phyloP scores from a whole-genome alignment of 2,888 invertebrate genomes.

The Polietes domitor region DNA sequence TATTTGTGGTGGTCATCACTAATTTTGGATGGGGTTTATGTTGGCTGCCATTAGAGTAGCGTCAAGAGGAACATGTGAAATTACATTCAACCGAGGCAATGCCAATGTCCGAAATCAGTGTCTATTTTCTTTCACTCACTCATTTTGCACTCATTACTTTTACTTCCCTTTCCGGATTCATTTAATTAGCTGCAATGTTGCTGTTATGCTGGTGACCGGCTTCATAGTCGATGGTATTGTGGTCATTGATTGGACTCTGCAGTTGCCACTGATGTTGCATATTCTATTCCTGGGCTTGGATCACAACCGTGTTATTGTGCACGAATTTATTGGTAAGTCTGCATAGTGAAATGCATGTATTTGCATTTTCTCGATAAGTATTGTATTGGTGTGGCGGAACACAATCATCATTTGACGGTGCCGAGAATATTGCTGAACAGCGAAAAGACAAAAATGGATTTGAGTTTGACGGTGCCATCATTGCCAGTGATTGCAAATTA shows the following conservation, averaged over 20 bases:
- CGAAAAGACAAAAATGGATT: slow-evolving; percentile 88
- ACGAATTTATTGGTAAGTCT: slow-evolving; percentile 88
- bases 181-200: slow-evolving; percentile 92
- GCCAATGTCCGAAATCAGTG: slow-evolving; percentile 99
- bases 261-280: slow-evolving; percentile 97
- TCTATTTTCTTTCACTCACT: slow-evolving; percentile 98
- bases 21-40: too few relatives aligned
- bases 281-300: slow-evolving; percentile 97
- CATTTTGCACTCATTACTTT: too few relatives aligned
- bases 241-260: slow-evolving; percentile 96
- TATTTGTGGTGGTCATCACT: slow-evolving; percentile 18
- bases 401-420: slow-evolving; percentile 94
- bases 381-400: slow-evolving; percentile 90
- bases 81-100: slow-evolving; percentile 81
- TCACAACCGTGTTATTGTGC: slow-evolving; percentile 90
- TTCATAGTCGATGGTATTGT: slow-evolving; percentile 95
- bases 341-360: neutral
- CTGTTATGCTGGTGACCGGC: slow-evolving; percentile 97
- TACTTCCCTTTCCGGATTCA: too few relatives aligned
- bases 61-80: slow-evolving; percentile 80
- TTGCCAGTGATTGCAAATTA: slow-evolving; percentile 87
- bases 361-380: neutral
- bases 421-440: slow-evolving; percentile 91
- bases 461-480: slow-evolving; percentile 87
- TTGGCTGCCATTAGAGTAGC: slow-evolving; percentile 71